Conservation (phyloP, 1,140 invertebrate genomes). For the Danaus melanippus region DNA sequence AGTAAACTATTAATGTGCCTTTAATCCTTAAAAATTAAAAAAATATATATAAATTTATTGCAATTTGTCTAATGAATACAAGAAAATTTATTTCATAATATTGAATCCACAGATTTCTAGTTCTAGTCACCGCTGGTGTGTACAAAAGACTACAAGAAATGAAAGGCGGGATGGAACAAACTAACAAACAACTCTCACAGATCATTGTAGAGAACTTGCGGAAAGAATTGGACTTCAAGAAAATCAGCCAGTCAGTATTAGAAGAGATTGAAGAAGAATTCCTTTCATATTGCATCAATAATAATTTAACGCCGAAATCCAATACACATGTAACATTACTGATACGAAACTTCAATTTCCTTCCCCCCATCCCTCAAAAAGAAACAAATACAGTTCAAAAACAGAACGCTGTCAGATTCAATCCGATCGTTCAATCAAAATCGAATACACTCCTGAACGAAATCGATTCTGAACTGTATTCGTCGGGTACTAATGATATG, state of each 20-base stretch:
- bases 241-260: slow-evolving; percentile 89
- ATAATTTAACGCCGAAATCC: slow-evolving; percentile 65
- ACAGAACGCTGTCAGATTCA: slow-evolving; percentile 72
- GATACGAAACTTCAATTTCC: slow-evolving; percentile 90
- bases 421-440: slow-evolving; percentile 73
- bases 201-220: slow-evolving; percentile 88
- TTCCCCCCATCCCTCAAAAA: slow-evolving; percentile 75
- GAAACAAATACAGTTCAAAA: slow-evolving; percentile 22
- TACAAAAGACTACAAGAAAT: slow-evolving; percentile 89
- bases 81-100: too few relatives aligned
- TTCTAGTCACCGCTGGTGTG: slow-evolving; percentile 89
- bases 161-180: slow-evolving; percentile 80
- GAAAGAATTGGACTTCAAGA: slow-evolving; percentile 83
- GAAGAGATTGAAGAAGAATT: slow-evolving; percentile 89
- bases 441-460: slow-evolving; percentile 56
- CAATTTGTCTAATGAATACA: too few relatives aligned
- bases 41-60: too few relatives aligned
- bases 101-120: slow-evolving; percentile 75
- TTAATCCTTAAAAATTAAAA: too few relatives aligned
- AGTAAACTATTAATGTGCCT: too few relatives aligned
- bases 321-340: slow-evolving; percentile 80
- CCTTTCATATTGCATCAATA: slow-evolving; percentile 84
- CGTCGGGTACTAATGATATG: slow-evolving; percentile 39
- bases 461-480: slow-evolving; percentile 51
- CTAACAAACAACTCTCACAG: slow-evolving; percentile 85